Evolutionary conservation across 2,113 vertebrate species (phyloP).

Genomic region (Epinephelus lanceolatus): DNA sequence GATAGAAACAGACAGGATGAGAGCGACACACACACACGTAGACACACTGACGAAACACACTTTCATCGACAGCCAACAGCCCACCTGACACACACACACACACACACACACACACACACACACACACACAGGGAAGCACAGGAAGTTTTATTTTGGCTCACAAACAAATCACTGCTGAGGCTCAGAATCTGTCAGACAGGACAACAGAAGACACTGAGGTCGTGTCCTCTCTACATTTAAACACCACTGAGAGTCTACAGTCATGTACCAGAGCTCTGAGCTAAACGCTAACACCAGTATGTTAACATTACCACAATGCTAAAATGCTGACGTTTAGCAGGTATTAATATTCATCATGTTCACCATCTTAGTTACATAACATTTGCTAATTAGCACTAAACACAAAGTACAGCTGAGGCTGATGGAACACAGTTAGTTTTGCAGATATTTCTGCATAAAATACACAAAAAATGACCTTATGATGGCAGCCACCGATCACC

Average conservation of each 20-base stretch:
- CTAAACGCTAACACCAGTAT: neutral
- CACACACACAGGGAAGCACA: constrained; percentile 57
- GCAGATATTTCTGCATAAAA: neutral
- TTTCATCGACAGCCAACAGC: neutral
- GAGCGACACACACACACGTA: constrained; percentile 21
- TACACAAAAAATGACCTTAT: neutral
- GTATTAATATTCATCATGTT: neutral
- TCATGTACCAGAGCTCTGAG: neutral
- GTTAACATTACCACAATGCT: neutral
- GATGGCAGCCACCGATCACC: neutral
- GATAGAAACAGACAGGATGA: constrained; percentile 61
- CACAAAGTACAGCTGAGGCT: neutral
- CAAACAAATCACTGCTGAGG: constrained; percentile 24
- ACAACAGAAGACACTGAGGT: constrained; percentile 13
- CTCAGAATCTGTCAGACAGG: constrained; percentile 24
- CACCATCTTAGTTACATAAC: neutral
- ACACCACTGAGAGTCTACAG: neutral
- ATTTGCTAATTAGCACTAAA: neutral
- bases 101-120: constrained; percentile 13
- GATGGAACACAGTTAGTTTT: neutral
- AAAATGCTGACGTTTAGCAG: neutral
- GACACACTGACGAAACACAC: constrained; percentile 59
- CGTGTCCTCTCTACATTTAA: neutral
- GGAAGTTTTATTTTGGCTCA: constrained; percentile 53
- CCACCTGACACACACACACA: constrained; percentile 10